Evolutionary conservation across 2,113 vertebrate species (phyloP).

Genomic region (Aspidoscelis tigris): DNA sequence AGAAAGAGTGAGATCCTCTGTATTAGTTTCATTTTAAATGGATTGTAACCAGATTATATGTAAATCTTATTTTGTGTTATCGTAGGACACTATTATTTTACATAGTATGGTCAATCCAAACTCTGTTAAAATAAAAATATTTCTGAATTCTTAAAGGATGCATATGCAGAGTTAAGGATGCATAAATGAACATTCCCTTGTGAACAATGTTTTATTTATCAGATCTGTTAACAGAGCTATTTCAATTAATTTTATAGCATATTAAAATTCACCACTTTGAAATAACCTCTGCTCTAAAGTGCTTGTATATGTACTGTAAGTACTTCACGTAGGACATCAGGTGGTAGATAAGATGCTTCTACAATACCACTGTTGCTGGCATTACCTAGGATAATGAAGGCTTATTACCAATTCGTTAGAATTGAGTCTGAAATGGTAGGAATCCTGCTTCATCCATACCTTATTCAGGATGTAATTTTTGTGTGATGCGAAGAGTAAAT

Average conservation of each 20-base stretch:
- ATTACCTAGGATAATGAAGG: too few relatives aligned
- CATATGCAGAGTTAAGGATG: rapidly evolving
- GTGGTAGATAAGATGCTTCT: not conserved
- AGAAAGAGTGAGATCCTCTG: slow-evolving; percentile 51
- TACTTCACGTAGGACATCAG: not conserved
- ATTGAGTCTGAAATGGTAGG: too few relatives aligned
- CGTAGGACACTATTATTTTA: not conserved
- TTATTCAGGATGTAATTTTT: too few relatives aligned
- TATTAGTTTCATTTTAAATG: slow-evolving; percentile 46
- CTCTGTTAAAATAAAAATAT: slow-evolving; percentile 7
- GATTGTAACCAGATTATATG: slow-evolving; percentile 16
- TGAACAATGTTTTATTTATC: slow-evolving; percentile 36
- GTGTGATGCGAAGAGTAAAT: too few relatives aligned
- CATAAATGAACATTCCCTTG: not conserved
- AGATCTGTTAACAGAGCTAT: not conserved
- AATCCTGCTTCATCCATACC: too few relatives aligned
- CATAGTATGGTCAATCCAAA: not conserved
- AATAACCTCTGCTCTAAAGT: not conserved
- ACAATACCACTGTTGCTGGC: too few relatives aligned
- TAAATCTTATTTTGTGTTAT: slow-evolving; percentile 11
- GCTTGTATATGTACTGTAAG: not conserved
- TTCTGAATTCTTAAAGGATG: not conserved
- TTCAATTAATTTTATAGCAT: slow-evolving; percentile 1
- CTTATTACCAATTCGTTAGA: too few relatives aligned
- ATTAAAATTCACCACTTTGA: slow-evolving; percentile 10